Evolutionary conservation across 2,888 invertebrate species (phyloP), one percentile per base, ranked within the genome.

Genomic region (Pachydiplax longipennis): DNA sequence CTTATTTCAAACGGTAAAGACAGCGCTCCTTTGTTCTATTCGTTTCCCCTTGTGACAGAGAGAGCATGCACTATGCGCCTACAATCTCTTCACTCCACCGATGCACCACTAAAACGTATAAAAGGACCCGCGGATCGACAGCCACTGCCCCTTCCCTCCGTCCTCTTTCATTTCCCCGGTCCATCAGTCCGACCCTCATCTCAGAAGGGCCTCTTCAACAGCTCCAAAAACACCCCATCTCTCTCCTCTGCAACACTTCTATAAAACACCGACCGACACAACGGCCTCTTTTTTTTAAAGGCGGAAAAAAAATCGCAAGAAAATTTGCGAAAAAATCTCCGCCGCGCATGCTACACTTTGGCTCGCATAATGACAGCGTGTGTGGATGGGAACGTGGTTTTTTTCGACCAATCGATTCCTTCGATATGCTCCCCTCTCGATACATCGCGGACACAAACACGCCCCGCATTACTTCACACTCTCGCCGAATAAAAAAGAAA

Each of bases 391-490:
- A 31, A 58, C 13, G 31, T 87, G n/a, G 58, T 61, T 61, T 65
- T 35, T 61, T 31, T 87, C 87, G 31, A 87, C 87, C 61, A 65
- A 87, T 87, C 87, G 87, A 87, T 87, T 58, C 25, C 58, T 22
- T 61, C 37, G 10, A n/a, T 65, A 35, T 35, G 18, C 83, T 31
- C 83, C 15, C 31, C 61, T 18, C n/a, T 87, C 61, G 61, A 87
- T 58, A 40, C 37, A 58, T 31, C 58, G 25, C 83, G 81, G 37
- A 22, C 81, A 40, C 35, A 81, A 18, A 37, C 81, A n/a, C 35
- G 40, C 83, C 37, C 22, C 22, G 65, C 87, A 87, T 87, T 87
- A 87, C 87, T 65, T 87, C 65, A 87, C 87, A 87, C 87, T 61
- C 87, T 65, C 35, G 35, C n/a, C 61, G 87, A 65, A 87, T 87